These are phyloP conservation scores for Ectropis crepuscularia DNA, from an alignment of 2,888 invertebrate species.

Conservation along the genomic window DNA sequence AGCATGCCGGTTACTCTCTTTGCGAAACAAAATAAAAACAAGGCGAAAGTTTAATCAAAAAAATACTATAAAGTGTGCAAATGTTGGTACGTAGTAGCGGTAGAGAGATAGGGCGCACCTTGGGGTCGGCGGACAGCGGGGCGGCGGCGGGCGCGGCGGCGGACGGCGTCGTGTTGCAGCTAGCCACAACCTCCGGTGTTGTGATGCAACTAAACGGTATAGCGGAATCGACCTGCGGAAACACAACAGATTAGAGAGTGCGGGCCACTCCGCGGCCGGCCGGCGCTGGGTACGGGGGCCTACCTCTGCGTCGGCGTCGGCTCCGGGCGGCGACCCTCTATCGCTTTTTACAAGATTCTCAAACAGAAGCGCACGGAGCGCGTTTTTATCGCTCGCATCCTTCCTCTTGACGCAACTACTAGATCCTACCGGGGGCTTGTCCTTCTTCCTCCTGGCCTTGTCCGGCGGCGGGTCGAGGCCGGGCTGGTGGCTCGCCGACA, in stretches of 20 bases:
- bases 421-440: slow-evolving; percentile 46
- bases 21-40: slow-evolving; percentile 25
- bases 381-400: slow-evolving; percentile 58
- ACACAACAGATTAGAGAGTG: slow-evolving; percentile 45
- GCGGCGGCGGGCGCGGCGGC: slow-evolving; percentile 57
- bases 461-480: slow-evolving; percentile 30
- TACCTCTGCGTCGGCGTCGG: slow-evolving; percentile 65
- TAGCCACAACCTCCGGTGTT: slow-evolving; percentile 77
- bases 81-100: slow-evolving; percentile 41
- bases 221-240: slow-evolving; percentile 76
- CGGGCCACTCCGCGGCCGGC: slow-evolving; percentile 26
- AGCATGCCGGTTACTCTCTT: slow-evolving; percentile 27
- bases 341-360: slow-evolving; percentile 63
- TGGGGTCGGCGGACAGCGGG: slow-evolving; percentile 58
- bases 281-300: slow-evolving; percentile 44
- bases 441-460: slow-evolving; percentile 52
- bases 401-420: slow-evolving; percentile 52
- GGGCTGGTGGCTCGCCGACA: slow-evolving; percentile 37
- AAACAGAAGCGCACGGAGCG: slow-evolving; percentile 67
- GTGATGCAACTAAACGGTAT: slow-evolving; percentile 83
- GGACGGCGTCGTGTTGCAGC: slow-evolving; percentile 75
- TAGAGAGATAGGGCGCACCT: slow-evolving; percentile 58
- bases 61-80: slow-evolving; percentile 46
- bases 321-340: slow-evolving; percentile 50
- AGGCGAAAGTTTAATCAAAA: slow-evolving; percentile 20